These are phyloP conservation scores for Himalopsyche kuldschensis DNA, from an alignment of 2,888 invertebrate genomes.

Conservation along the genomic window DNA sequence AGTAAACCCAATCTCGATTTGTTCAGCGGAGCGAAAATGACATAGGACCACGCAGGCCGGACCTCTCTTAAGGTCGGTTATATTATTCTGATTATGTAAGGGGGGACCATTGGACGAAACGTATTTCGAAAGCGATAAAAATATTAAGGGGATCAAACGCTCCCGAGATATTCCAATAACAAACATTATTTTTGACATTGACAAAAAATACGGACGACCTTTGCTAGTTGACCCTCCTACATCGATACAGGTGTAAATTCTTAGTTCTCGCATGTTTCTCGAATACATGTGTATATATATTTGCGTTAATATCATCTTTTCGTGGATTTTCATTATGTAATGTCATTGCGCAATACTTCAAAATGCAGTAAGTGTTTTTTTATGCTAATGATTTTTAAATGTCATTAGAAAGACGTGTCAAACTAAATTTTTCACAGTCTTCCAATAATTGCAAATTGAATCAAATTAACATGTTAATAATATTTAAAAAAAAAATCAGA, in stretches of 20 bases:
- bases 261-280: not conserved
- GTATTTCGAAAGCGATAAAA: not conserved
- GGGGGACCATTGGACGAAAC: not conserved
- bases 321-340: no score
- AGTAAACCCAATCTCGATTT: not conserved
- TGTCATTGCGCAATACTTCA: no score
- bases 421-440: no score
- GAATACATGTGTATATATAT: no score
- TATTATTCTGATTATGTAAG: not conserved
- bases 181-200: not conserved
- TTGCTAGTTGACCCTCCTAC: not conserved
- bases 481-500: no score
- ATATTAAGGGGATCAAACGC: not conserved
- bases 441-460: no score
- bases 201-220: not conserved
- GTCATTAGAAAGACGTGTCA: no score
- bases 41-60: not conserved
- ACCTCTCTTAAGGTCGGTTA: not conserved
- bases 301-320: no score
- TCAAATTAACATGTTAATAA: no score
- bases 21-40: not conserved
- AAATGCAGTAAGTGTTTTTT: no score
- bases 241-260: not conserved
- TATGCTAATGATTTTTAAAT: no score
- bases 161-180: not conserved